Percentiles rank a stretch among this genome's conserved stretches.
These are phyloP conservation scores for Eumerus sabulonum DNA, from an alignment of 2,888 invertebrate genomes.

Conservation along the genomic window DNA sequence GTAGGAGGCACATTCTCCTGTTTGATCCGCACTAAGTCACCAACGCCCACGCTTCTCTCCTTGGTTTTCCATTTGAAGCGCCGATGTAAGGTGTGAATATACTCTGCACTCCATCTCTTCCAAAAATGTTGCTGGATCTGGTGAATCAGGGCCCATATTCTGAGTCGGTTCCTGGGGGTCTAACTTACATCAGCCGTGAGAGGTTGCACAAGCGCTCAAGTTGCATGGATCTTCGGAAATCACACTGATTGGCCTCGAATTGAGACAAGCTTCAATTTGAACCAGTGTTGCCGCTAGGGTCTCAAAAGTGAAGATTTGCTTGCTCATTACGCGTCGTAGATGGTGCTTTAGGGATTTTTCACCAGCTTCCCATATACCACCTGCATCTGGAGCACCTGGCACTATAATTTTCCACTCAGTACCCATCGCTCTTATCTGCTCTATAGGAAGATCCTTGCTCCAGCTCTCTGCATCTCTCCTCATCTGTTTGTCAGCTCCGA, in stretches of 20 bases:
- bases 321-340: neutral
- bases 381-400: slow-evolving; percentile 4
- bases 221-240: neutral
- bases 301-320: slow-evolving; percentile 11
- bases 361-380: slow-evolving; percentile 10
- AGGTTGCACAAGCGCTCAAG: slow-evolving; percentile 10
- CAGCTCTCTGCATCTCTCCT: neutral
- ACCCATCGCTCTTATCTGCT: slow-evolving; percentile 11
- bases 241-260: slow-evolving; percentile 11
- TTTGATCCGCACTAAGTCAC: slow-evolving; percentile 10
- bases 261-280: neutral
- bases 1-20: slow-evolving; percentile 13
- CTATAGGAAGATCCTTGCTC: neutral
- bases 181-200: neutral
- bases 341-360: too few relatives aligned
- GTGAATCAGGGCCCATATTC: neutral
- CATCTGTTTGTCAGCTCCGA: slow-evolving; percentile 18
- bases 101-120: neutral
- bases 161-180: neutral
- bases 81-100: neutral
- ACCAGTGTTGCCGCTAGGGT: slow-evolving; percentile 6
- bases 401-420: slow-evolving; percentile 3
- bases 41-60: neutral
- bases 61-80: slow-evolving; percentile 1
- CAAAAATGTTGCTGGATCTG: slow-evolving; percentile 6